Conservation (phyloP, 2,113 vertebrate genomes). For the Malurus elegans region DNA sequence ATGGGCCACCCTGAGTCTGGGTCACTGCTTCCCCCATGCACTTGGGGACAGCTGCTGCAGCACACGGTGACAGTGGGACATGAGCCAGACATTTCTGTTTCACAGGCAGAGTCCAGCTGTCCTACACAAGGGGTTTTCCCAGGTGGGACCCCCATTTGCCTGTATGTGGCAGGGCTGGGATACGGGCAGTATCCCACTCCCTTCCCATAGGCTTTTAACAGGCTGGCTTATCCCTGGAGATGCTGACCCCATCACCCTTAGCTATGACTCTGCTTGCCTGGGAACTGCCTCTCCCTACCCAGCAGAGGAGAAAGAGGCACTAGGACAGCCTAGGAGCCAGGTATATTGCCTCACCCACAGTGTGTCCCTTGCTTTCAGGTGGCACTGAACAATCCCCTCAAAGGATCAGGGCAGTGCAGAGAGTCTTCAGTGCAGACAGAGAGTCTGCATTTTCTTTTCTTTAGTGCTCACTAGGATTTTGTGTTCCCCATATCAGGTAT, state of each 20-base stretch:
- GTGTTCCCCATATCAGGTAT: not conserved
- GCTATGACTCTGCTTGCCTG: not conserved
- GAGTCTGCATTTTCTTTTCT: not conserved
- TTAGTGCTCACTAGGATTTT: not conserved
- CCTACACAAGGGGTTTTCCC: not conserved
- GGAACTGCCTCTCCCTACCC: not conserved
- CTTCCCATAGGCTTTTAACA: not conserved
- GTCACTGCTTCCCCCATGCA: not conserved
- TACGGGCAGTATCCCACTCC: rapidly evolving
- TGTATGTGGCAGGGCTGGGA: not conserved
- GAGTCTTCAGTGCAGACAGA: too few species aligned
- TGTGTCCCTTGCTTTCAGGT: not conserved
- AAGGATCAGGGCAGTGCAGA: not conserved
- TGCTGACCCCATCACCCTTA: not conserved
- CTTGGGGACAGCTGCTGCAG: not conserved
- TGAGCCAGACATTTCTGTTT: rapidly evolving
- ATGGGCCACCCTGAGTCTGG: not conserved
- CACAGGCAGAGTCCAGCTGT: not conserved
- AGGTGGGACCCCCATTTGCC: not conserved
- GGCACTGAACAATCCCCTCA: not conserved
- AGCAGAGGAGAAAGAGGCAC: not conserved
- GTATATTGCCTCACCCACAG: not conserved
- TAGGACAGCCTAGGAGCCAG: not conserved
- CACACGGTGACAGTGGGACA: rapidly evolving
- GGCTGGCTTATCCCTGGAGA: not conserved